phyloP scores from a whole-genome alignment of 2,888 invertebrate genomes.

The Zygothrica quintamaculata region DNA sequence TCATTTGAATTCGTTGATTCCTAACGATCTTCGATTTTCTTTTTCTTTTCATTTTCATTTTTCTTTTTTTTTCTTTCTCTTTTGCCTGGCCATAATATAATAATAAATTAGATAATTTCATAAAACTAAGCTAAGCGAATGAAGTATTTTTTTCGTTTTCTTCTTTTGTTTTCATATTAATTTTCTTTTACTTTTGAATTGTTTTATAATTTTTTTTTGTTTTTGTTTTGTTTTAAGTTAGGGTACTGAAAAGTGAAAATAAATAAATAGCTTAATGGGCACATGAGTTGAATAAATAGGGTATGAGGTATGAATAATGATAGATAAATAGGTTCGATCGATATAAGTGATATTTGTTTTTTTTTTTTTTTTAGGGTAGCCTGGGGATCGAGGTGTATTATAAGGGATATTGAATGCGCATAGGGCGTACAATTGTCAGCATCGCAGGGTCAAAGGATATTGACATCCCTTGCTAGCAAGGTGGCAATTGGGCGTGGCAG shows the following conservation, averaged over 20 bases:
- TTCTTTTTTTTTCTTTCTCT: slow-evolving; percentile 27
- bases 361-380: no score
- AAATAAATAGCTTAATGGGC: slow-evolving; percentile 40
- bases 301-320: slow-evolving; percentile 64
- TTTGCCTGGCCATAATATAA: slow-evolving; percentile 68
- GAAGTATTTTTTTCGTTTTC: slow-evolving; percentile 36
- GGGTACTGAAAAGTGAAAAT: slow-evolving; percentile 31
- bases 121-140: slow-evolving; percentile 71
- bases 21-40: slow-evolving; percentile 11
- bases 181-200: slow-evolving; percentile 4
- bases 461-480: slow-evolving; percentile 83
- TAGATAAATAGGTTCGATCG: slow-evolving; percentile 70
- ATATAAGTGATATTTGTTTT: no score
- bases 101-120: slow-evolving; percentile 75
- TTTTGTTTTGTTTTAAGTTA: slow-evolving; percentile 6
- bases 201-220: slow-evolving; percentile 13
- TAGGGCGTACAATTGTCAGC: slow-evolving; percentile 81
- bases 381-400: slow-evolving; percentile 1
- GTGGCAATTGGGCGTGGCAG: slow-evolving; percentile 81
- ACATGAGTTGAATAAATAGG: slow-evolving; percentile 15
- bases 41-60: slow-evolving; percentile 20
- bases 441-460: slow-evolving; percentile 83
- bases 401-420: slow-evolving; percentile 28
- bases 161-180: slow-evolving; percentile 4
- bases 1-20: slow-evolving; percentile 26